Evolutionary conservation across 2,797 vertebrate species (phyloP), one percentile per base, ranked within the genome.

Genomic region (Periparus ater): DNA sequence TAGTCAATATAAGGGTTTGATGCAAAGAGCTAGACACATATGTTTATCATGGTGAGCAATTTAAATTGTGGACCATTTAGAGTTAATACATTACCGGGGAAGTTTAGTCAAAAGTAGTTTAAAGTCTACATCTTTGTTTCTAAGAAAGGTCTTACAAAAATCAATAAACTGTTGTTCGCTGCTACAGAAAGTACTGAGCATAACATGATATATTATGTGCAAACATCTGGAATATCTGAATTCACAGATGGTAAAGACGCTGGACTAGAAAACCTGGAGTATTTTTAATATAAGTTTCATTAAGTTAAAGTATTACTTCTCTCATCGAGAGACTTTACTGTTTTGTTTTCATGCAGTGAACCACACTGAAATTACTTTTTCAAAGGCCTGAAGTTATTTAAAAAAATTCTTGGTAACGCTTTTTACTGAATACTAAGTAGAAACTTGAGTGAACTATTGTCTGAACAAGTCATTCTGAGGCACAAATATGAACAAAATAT

Each of bases 111-210:
- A 84, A 91, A 86, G 47, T 30, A 70, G 26, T 93, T 91, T 91
- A 77, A 96, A 95, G 77, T 85, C 32, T 78, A 18, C 13, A 75
- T 36, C 27, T 91, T 81, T 93, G 30, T 79, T 90, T 80, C 72
- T 89, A 91, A 91, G 12, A 77, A 81, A 75, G n/a, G 95, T 92
- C 66, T 94, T 71, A 40, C 3, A 85, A 85, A 94, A 93, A 63
- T 81, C 93, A 95, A 96, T 62, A 86, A 93, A 96, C 95, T 17
- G 68, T 65, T 91, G 50, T 76, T 93, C 75, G 92, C 51, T 87
- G 58, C 71, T 93, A 48, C 63, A 95, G 87, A 67, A 95, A 92
- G 95, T 60, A 60, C 54, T 85, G 57, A 91, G 36, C 14, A 77
- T 67, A 91, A 61, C 61, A 62, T 74, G 60, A 93, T 95, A 53